Conservation (phyloP, 2,797 vertebrate genomes). For the Atherinosoma microstoma region DNA sequence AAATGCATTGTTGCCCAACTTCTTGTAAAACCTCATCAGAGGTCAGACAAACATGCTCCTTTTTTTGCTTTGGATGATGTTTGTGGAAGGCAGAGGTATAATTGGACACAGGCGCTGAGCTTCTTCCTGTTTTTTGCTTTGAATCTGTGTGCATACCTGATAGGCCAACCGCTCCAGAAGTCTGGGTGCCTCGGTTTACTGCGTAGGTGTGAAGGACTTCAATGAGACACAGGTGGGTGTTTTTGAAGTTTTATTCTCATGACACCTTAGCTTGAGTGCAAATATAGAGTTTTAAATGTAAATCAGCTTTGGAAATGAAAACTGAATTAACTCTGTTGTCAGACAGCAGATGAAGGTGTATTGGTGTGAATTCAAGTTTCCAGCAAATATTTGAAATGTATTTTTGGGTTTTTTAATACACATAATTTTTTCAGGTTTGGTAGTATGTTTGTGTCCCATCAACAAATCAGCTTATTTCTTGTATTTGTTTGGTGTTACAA, state of each 20-base stretch:
- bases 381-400: conserved; percentile 10
- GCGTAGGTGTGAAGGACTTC: conserved; percentile 98
- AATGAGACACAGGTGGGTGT: conserved; percentile 95
- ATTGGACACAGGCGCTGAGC: conserved; percentile 68
- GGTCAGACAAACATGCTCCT: conserved; percentile 21
- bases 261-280: not conserved
- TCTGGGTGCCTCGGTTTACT: conserved; percentile 95
- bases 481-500: not conserved
- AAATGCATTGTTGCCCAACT: conserved; percentile 38
- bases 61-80: conserved; percentile 42
- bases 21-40: conserved; percentile 24
- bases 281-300: conserved; percentile 2
- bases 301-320: conserved; percentile 23
- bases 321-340: not conserved
- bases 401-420: not conserved
- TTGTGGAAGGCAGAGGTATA: conserved; percentile 55
- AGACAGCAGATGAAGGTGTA: conserved; percentile 1
- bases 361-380: not conserved
- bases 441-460: conserved; percentile 1
- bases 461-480: not conserved
- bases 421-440: not conserved
- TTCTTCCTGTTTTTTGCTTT: conserved; percentile 64
- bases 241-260: conserved; percentile 11
- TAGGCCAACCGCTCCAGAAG: conserved; percentile 96
- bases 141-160: conserved; percentile 61